Evolutionary conservation across 2,113 vertebrate genomes (phyloP).

Genomic region (Chaenogobius annularis): DNA sequence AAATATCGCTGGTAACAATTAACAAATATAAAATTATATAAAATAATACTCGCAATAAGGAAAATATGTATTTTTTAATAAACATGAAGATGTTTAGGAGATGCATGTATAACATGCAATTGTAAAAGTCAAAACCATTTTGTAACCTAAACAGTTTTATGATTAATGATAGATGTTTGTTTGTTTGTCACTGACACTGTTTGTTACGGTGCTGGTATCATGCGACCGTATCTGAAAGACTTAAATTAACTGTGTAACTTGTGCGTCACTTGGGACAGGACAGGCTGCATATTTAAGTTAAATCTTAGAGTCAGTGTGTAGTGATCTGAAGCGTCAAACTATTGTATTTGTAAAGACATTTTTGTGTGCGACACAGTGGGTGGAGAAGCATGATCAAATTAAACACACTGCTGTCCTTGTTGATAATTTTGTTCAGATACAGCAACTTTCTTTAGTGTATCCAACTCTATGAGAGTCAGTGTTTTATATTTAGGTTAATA

Average conservation of each 20-base stretch:
- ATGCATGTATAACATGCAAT: neutral
- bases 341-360: neutral
- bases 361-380: neutral
- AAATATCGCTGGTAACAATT: no score
- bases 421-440: conserved; percentile 16
- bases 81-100: neutral
- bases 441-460: neutral
- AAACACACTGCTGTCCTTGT: conserved; percentile 6
- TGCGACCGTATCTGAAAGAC: conserved; percentile 13
- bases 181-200: conserved; percentile 5
- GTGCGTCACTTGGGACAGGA: neutral
- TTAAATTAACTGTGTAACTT: neutral
- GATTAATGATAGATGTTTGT: neutral
- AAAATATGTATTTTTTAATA: no score
- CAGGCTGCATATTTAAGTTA: neutral
- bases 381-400: conserved; percentile 23
- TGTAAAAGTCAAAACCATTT: no score
- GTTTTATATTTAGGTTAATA: neutral
- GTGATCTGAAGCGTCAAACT: neutral
- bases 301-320: neutral
- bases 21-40: no score
- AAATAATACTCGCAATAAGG: no score
- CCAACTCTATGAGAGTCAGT: neutral
- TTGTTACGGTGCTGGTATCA: conserved; percentile 13
- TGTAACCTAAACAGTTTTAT: neutral